These are phyloP conservation scores for Dendrocopos noguchii DNA, from an alignment of 2,113 vertebrate genomes.

Conservation along the genomic window DNA sequence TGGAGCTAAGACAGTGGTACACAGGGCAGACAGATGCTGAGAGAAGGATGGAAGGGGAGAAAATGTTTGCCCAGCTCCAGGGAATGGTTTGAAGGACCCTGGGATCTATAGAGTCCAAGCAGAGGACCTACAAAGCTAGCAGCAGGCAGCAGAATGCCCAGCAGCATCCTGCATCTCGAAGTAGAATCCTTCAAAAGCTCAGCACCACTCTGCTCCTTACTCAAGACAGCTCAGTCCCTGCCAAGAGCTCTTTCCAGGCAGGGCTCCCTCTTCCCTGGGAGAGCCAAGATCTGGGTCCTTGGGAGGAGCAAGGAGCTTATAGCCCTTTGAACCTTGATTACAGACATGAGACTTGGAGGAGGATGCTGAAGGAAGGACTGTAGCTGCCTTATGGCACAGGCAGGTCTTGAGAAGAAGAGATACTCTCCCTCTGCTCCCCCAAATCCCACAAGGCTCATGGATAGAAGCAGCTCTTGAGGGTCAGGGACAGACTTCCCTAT, in stretches of 20 bases:
- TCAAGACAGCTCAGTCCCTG: neutral
- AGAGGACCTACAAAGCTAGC: neutral
- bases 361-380: slow-evolving; percentile 4
- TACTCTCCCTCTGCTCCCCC: neutral
- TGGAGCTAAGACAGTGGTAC: neutral
- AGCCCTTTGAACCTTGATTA: neutral
- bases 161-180: neutral
- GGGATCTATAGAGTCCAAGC: neutral
- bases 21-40: neutral
- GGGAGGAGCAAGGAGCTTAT: neutral
- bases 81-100: neutral
- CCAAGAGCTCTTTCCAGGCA: neutral
- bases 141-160: neutral
- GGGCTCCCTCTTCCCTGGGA: neutral
- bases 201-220: neutral
- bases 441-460: neutral
- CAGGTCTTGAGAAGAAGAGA: neutral
- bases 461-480: neutral
- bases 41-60: neutral
- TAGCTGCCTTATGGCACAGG: neutral
- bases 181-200: neutral
- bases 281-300: neutral
- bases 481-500: neutral
- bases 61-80: neutral
- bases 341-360: neutral